A percentile compares a stretch with the other conserved stretches of the same genome.
Conservation (phyloP, 37 sponge, comb jelly and placozoan genomes). For the Aplysina aerophoba region DNA sequence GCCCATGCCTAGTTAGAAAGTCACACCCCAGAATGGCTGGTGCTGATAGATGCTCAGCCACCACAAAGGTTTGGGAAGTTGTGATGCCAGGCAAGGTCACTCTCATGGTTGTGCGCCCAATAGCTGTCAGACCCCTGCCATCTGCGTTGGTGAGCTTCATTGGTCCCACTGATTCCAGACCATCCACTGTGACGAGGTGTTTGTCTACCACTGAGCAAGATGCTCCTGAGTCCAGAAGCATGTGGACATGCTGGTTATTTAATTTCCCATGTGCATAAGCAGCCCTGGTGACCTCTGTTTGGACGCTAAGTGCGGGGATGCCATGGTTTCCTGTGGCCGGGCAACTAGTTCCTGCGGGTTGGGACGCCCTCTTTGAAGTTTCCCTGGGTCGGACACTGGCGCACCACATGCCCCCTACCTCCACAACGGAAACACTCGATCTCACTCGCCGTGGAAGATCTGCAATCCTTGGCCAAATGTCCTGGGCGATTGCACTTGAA, state of each 20-base stretch:
- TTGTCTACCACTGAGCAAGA: constrained; percentile 15
- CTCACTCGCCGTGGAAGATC: neutral
- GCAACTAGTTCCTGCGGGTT: neutral
- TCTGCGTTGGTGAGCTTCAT: neutral
- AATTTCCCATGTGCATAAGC: neutral
- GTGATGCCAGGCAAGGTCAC: neutral
- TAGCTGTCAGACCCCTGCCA: neutral
- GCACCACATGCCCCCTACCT: neutral
- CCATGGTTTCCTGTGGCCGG: neutral
- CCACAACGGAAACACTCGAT: neutral
- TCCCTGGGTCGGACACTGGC: neutral
- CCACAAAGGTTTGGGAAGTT: constrained; percentile 6
- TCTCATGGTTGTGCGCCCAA: constrained; percentile 7
- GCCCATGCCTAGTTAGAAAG: neutral
- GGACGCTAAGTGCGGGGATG: neutral
- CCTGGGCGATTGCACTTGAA: neutral
- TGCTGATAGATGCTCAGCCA: neutral
- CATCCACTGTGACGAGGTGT: too few relatives aligned
- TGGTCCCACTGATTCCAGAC: neutral
- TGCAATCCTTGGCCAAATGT: neutral
- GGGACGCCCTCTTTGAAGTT: neutral
- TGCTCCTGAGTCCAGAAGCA: constrained; percentile 17
- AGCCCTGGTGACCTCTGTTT: too few relatives aligned
- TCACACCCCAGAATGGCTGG: neutral
- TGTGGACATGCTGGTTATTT: neutral